A percentile compares a stretch with the other conserved stretches of the same genome.
Conservation (phyloP, 2,888 invertebrate species). For the Dorcus hopei region DNA sequence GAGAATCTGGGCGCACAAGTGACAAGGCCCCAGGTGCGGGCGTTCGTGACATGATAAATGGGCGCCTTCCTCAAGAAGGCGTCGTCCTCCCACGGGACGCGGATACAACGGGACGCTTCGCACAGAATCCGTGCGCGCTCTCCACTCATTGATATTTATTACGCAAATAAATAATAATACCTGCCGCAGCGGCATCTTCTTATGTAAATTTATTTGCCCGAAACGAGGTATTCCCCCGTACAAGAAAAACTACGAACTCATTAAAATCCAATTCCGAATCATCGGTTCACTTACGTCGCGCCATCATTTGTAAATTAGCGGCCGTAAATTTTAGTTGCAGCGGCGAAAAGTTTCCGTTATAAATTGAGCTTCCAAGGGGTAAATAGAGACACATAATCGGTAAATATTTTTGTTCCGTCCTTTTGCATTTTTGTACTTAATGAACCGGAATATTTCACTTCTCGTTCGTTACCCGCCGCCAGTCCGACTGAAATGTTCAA, state of each 20-base stretch:
- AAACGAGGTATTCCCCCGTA: neutral
- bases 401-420: conserved; percentile 5
- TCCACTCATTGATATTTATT: conserved; percentile 47
- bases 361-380: neutral
- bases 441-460: conserved; percentile 16
- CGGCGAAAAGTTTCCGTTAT: neutral
- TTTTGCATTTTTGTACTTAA: conserved; percentile 7
- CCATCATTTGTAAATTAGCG: conserved; percentile 1
- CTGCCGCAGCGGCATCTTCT: conserved; percentile 34
- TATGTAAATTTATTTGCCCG: conserved; percentile 38
- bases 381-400: conserved; percentile 1
- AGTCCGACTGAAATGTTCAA: neutral
- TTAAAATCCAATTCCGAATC: neutral
- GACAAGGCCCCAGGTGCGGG: conserved; percentile 36
- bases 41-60: conserved; percentile 29
- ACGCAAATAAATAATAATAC: conserved; percentile 48
- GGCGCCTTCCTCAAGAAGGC: conserved; percentile 17
- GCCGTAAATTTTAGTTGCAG: neutral
- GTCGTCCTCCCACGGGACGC: conserved; percentile 17
- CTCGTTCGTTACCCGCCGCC: neutral
- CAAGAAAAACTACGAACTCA: neutral
- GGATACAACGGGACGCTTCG: conserved; percentile 13
- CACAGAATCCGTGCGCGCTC: conserved; percentile 30
- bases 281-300: neutral
- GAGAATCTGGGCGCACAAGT: conserved; percentile 27